phyloP scores from a whole-genome alignment of 2,888 invertebrate species.

The Gari tellinella region DNA sequence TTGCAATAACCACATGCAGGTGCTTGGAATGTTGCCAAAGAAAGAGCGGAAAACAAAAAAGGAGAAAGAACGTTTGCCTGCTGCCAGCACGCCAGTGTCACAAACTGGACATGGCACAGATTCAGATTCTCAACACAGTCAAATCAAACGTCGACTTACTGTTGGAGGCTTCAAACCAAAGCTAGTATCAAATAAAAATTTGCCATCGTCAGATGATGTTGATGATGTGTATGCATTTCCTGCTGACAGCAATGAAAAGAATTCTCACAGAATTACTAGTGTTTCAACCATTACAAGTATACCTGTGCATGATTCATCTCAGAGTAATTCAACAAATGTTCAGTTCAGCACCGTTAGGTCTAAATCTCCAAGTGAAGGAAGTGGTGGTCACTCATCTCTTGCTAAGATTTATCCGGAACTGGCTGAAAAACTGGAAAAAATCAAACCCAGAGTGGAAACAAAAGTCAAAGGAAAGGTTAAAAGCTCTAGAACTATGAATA shows the following conservation, averaged over 20 bases:
- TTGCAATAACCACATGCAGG: slow-evolving; percentile 86
- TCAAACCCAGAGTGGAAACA: slow-evolving; percentile 73
- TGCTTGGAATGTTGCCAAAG: slow-evolving; percentile 80
- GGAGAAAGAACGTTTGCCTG: slow-evolving; percentile 55
- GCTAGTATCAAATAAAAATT: slow-evolving; percentile 43
- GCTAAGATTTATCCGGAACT: slow-evolving; percentile 83
- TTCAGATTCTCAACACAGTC: slow-evolving; percentile 71
- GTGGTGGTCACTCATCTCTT: slow-evolving; percentile 67
- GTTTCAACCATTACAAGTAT: slow-evolving; percentile 45
- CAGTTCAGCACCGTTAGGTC: slow-evolving; percentile 41
- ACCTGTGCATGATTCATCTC: slow-evolving; percentile 44
- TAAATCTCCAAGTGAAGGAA: slow-evolving; percentile 36
- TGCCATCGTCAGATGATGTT: slow-evolving; percentile 67
- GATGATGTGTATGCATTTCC: slow-evolving; percentile 81
- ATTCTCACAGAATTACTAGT: slow-evolving; percentile 26
- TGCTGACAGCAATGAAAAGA: slow-evolving; percentile 62
- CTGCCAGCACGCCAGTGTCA: slow-evolving; percentile 8
- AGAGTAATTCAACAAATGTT: slow-evolving; percentile 40
- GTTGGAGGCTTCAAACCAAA: slow-evolving; percentile 51
- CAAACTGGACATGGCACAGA: slow-evolving; percentile 39
- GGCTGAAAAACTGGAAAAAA: slow-evolving; percentile 81
- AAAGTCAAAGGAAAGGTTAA: slow-evolving; percentile 71
- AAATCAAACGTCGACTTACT: slow-evolving; percentile 71
- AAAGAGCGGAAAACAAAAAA: slow-evolving; percentile 77
- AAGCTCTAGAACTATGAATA: slow-evolving; percentile 84